A percentile compares a stretch with the other conserved stretches of the same genome.
Conservation (phyloP, 2,113 vertebrate genomes). For the Leptocoma aspasia region DNA sequence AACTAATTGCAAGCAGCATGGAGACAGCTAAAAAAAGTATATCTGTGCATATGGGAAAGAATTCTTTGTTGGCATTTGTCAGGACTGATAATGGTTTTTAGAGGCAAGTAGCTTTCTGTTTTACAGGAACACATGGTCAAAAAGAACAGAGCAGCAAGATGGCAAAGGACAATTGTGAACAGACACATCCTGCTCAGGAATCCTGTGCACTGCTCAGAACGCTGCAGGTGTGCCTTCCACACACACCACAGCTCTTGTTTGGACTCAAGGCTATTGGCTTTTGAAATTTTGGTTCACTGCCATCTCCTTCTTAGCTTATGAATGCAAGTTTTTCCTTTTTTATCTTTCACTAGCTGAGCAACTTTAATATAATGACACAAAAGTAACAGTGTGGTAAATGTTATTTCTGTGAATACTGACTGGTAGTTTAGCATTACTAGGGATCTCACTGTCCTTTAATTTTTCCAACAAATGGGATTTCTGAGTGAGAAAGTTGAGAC, state of each 20-base stretch:
- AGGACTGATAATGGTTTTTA: background rate
- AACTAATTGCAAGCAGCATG: slow-evolving; percentile 1
- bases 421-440: background rate
- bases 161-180: background rate
- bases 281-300: background rate
- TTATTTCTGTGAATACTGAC: background rate
- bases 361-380: slow-evolving; percentile 20
- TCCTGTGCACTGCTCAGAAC: background rate
- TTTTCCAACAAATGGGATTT: slow-evolving; percentile 15
- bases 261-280: background rate
- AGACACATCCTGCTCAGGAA: background rate
- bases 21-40: background rate
- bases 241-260: background rate
- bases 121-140: background rate
- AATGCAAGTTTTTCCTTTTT: background rate
- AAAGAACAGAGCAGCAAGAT: background rate
- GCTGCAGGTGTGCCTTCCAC: background rate
- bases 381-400: background rate
- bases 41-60: background rate
- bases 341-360: background rate
- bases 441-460: background rate
- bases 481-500: background rate
- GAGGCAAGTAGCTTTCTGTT: background rate
- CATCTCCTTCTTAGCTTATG: background rate
- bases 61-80: background rate